Evolutionary conservation across 2,888 invertebrate genomes (phyloP).

Genomic region (Melieria picta): DNA sequence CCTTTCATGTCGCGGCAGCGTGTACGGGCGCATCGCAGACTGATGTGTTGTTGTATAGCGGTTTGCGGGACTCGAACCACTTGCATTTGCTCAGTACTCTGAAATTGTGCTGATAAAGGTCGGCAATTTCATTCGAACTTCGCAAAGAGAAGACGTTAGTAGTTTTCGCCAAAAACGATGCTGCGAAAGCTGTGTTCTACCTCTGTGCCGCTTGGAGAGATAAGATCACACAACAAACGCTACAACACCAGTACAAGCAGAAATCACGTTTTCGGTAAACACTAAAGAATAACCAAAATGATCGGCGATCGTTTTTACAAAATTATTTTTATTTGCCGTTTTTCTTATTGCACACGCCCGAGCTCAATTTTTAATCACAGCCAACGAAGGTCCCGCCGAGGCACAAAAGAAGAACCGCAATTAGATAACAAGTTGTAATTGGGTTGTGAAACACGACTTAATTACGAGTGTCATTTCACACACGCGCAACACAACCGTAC

Average conservation of each 20-base stretch:
- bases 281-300: constrained; percentile 1
- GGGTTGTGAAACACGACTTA: constrained; percentile 64
- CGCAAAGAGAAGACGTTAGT: too few species aligned
- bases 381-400: not conserved
- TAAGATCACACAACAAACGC: not conserved
- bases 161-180: not conserved
- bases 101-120: too few species aligned
- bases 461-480: constrained; percentile 56
- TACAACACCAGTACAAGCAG: not conserved
- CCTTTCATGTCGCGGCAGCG: constrained; percentile 28
- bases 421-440: constrained; percentile 63
- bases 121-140: too few species aligned
- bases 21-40: not conserved
- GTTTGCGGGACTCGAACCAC: too few species aligned
- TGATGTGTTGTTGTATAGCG: not conserved
- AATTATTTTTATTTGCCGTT: not conserved
- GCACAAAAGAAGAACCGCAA: constrained; percentile 45
- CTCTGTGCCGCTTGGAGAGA: not conserved
- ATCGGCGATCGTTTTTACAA: not conserved
- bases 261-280: constrained; percentile 14
- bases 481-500: too few species aligned
- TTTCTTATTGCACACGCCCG: not conserved
- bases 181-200: not conserved
- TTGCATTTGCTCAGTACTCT: too few species aligned
- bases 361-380: constrained; percentile 18